phyloP scores from a whole-genome alignment of 2,888 invertebrate species.

The Heliothis peltigera region DNA sequence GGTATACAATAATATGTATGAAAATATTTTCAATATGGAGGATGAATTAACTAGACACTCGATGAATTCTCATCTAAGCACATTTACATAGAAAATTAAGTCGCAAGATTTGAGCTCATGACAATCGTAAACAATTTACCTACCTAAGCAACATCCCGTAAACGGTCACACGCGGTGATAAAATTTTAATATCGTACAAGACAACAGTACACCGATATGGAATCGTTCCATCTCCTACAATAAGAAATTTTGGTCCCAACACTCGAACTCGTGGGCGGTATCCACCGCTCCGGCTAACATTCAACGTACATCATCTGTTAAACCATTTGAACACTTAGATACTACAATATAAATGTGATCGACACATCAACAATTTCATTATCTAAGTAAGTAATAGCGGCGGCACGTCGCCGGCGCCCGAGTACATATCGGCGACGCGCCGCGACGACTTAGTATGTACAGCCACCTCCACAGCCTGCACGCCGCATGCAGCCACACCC shows the following conservation, averaged over 20 bases:
- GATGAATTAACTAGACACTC: conserved; percentile 60
- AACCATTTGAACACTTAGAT: conserved; percentile 79
- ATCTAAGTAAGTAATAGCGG: conserved; percentile 63
- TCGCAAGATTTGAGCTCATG: conserved; percentile 83
- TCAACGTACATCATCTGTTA: conserved; percentile 73
- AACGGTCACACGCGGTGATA: conserved; percentile 84
- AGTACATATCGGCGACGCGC: conserved; percentile 34
- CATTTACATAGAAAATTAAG: conserved; percentile 71
- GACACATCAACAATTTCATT: conserved; percentile 79
- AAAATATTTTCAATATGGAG: conserved; percentile 57
- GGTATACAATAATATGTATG: conserved; percentile 71
- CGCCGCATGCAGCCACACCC: conserved; percentile 18
- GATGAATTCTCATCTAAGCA: conserved; percentile 62
- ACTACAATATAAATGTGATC: conserved; percentile 78
- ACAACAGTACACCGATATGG: conserved; percentile 78
- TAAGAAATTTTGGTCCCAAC: conserved; percentile 86
- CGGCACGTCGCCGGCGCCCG: conserved; percentile 40
- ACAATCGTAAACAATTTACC: conserved; percentile 78
- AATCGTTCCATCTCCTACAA: conserved; percentile 68
- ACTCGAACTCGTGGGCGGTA: conserved; percentile 69
- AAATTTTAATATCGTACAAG: conserved; percentile 80
- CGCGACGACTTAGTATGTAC: conserved; percentile 52
- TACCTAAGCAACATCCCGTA: conserved; percentile 83
- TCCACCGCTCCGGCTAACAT: conserved; percentile 59
- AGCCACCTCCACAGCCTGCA: conserved; percentile 14